Evolutionary conservation across 1,140 invertebrate species (phyloP).

Genomic region (Brachionus calyciflorus): DNA sequence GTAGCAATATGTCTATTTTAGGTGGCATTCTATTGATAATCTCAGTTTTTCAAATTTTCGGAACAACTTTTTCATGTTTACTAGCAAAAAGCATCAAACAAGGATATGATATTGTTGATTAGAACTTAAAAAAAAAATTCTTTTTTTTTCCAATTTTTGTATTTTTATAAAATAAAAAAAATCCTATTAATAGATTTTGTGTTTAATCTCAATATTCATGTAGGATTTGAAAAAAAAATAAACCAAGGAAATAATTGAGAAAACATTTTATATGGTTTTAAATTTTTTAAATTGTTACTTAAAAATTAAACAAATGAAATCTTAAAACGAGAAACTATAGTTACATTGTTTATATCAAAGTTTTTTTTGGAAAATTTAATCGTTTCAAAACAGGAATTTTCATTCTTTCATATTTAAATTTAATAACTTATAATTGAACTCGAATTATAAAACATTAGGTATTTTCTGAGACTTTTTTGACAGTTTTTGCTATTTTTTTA

Average conservation of each 20-base stretch:
- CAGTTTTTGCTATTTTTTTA: no score
- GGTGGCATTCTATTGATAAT: background rate
- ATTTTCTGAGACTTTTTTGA: no score
- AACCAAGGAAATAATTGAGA: background rate
- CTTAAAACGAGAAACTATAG: slow-evolving; percentile 45
- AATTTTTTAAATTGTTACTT: background rate
- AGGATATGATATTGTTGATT: slow-evolving; percentile 43
- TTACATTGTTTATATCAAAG: slow-evolving; percentile 35
- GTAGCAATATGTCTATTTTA: slow-evolving; percentile 16
- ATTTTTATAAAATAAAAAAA: no score
- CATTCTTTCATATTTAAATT: background rate
- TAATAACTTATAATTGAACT: slow-evolving; percentile 13
- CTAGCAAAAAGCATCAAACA: slow-evolving; percentile 41
- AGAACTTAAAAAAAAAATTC: no score
- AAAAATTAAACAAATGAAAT: background rate
- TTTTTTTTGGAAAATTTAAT: slow-evolving; percentile 1
- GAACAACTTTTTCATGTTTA: slow-evolving; percentile 38
- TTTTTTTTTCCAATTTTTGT: background rate
- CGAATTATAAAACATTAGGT: no score
- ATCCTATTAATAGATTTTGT: no score
- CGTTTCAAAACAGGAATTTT: background rate
- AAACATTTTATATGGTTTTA: slow-evolving; percentile 9
- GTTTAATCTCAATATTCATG: background rate
- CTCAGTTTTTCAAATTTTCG: slow-evolving; percentile 40
- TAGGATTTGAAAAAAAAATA: background rate